Evolutionary conservation across 2,113 vertebrate genomes (phyloP), one percentile per base, ranked within the genome.

Genomic region (Dipodomys spectabilis): DNA sequence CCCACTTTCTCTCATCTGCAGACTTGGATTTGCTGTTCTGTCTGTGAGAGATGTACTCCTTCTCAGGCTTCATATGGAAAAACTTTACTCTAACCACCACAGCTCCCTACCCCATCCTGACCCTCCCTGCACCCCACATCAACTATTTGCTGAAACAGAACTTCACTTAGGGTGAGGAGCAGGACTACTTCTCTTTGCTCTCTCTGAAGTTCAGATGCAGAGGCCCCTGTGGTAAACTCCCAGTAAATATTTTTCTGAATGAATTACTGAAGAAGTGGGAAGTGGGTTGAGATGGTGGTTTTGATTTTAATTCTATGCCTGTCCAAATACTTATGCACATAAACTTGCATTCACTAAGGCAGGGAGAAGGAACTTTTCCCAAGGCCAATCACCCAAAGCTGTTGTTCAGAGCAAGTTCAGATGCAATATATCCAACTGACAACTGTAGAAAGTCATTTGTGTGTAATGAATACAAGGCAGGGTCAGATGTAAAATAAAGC

Each of bases 141-240:
- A 73, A 12, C 82, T 32, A 62, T 10, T 57, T 83, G 30, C 80
- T 39, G 20, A 81, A 75, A 27, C 1, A 53, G 30, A 91, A 84
- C 16, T 18, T 57, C 53, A 11, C 53, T 1, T 2, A 75, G 32
- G 90, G 30, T 5, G 74, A n/a, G 68, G 10, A 72, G 23, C 53
- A 57, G 53, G 53, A 8, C 2, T 25, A 20, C 32, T 25, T 60
- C 20, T 8, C 49, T 87, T 67, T 90, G 57, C 72, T 79, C 69
- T 5, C 72, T 79, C 69, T 5, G 25, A 82, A 22, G 11, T 12
- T 9, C 83, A 53, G 57, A 73, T 30, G 6, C 64, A 74, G n/a
- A 1, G 0, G 3, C 49, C 39, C 45, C 53, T 19, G 30, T 0
- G 3, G 64, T 0, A 32, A n/a, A 2, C 3, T 5, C 13, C 78